Evolutionary conservation across 92 coral and sea anemone genomes (phyloP).

Genomic region (Plumapathes pennacea): DNA sequence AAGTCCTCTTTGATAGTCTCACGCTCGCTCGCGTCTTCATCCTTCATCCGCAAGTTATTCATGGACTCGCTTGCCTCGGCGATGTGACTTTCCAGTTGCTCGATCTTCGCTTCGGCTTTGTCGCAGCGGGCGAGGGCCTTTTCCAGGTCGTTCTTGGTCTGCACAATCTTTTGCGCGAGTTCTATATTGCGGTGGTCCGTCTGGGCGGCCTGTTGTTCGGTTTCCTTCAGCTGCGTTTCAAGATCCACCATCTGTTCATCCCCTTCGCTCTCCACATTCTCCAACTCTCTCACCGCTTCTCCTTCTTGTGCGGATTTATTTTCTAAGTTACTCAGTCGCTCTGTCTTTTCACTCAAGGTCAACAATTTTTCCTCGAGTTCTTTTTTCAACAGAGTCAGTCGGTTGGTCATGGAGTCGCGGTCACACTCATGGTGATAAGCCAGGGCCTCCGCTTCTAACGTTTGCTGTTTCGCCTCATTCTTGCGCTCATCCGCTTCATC

Average conservation of each 20-base stretch:
- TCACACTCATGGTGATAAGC: constrained; percentile 69
- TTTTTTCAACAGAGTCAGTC: constrained; percentile 52
- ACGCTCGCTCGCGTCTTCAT: constrained; percentile 70
- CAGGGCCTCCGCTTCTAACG: constrained; percentile 54
- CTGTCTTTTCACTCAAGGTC: constrained; percentile 45
- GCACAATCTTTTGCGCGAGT: constrained; percentile 58
- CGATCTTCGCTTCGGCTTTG: constrained; percentile 39
- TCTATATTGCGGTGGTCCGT: constrained; percentile 61
- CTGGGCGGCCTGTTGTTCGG: constrained; percentile 40
- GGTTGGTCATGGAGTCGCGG: constrained; percentile 66
- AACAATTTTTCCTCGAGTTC: constrained; percentile 55
- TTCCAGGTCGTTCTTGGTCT: constrained; percentile 65
- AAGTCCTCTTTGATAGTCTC: constrained; percentile 71
- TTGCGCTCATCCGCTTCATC: constrained; percentile 80
- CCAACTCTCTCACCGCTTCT: constrained; percentile 60
- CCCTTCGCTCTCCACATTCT: constrained; percentile 68
- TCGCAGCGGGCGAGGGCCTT: constrained; percentile 44
- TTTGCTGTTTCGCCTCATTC: constrained; percentile 50
- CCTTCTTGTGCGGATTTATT: constrained; percentile 56
- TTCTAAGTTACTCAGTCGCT: constrained; percentile 38
- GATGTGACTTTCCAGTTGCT: constrained; percentile 40
- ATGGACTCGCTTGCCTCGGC: constrained; percentile 62
- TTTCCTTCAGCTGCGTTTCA: constrained; percentile 63
- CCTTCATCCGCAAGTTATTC: constrained; percentile 57
- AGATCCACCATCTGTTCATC: constrained; percentile 59